Evolutionary conservation across 1,140 invertebrate genomes (phyloP).

Genomic region (Dinoponera quadriceps): DNA sequence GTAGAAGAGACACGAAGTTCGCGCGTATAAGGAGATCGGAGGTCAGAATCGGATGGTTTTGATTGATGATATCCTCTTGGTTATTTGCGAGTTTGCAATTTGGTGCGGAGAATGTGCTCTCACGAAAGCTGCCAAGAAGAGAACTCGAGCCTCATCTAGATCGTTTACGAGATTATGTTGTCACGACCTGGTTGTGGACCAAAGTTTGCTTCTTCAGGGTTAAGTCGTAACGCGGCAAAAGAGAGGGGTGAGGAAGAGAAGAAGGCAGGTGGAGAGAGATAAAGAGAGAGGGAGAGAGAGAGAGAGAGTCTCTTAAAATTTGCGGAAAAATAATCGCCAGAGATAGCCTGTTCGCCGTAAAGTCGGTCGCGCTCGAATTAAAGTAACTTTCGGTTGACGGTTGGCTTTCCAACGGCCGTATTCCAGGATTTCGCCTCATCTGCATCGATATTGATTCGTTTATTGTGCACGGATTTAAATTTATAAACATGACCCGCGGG

Average conservation of each 20-base stretch:
- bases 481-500: constrained; percentile 45
- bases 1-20: neutral
- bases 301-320: constrained; percentile 13
- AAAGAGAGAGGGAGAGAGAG: neutral
- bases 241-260: neutral
- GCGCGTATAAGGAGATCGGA: neutral
- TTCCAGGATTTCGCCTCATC: constrained; percentile 51
- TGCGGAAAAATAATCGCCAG: constrained; percentile 70
- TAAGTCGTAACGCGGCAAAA: constrained; percentile 17
- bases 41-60: neutral
- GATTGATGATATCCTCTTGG: neutral
- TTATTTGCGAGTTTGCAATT: constrained; percentile 11
- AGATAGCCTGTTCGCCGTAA: constrained; percentile 67
- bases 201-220: constrained; percentile 6
- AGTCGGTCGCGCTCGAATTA: constrained; percentile 68
- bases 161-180: constrained; percentile 73
- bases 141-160: constrained; percentile 75
- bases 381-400: constrained; percentile 59
- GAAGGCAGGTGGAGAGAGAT: too few species aligned
- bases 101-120: neutral
- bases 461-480: constrained; percentile 55
- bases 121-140: constrained; percentile 52
- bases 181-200: constrained; percentile 10
- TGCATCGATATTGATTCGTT: constrained; percentile 63
- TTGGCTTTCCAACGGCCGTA: constrained; percentile 41